Evolutionary conservation across 1,140 invertebrate genomes (phyloP).

Genomic region (Mercenaria mercenaria): DNA sequence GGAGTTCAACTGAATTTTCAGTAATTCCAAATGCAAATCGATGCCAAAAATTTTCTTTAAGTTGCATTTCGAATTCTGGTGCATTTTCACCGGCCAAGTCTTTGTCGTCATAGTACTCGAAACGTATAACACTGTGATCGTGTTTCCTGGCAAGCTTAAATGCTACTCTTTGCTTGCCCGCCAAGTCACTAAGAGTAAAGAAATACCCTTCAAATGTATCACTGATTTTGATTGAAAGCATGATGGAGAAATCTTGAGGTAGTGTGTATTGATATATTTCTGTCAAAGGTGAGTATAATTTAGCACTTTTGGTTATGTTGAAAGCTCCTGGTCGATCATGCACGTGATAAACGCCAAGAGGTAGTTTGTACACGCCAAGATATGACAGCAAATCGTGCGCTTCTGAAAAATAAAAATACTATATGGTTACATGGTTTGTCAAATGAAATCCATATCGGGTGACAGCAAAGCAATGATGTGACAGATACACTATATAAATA

Average conservation of each 20-base stretch:
- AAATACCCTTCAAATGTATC: constrained; percentile 76
- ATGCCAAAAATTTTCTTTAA: constrained; percentile 78
- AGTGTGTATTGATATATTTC: constrained; percentile 74
- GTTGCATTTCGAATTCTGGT: constrained; percentile 72
- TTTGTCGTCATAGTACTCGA: constrained; percentile 72
- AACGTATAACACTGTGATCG: constrained; percentile 1
- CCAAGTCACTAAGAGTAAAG: constrained; percentile 80
- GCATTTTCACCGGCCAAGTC: constrained; percentile 63
- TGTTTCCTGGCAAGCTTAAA: constrained; percentile 66
- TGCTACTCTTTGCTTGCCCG: constrained; percentile 76
- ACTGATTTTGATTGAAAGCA: constrained; percentile 72
- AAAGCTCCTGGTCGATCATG: constrained; percentile 70
- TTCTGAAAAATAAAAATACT: constrained; percentile 66
- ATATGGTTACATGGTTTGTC: too few relatives aligned
- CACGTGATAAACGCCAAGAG: constrained; percentile 73
- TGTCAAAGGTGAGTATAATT: constrained; percentile 75
- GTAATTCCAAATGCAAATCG: constrained; percentile 75
- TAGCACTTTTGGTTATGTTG: constrained; percentile 75
- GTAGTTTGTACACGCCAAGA: constrained; percentile 74
- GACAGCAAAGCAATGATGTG: too few relatives aligned
- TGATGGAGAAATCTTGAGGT: constrained; percentile 79
- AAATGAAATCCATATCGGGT: not conserved
- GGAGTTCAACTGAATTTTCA: constrained; percentile 71
- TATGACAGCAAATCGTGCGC: constrained; percentile 72
- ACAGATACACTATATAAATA: too few relatives aligned